Base-by-base conservation (phyloP, 2,888 invertebrate species). In the Melinopterus prodromus region DNA sequence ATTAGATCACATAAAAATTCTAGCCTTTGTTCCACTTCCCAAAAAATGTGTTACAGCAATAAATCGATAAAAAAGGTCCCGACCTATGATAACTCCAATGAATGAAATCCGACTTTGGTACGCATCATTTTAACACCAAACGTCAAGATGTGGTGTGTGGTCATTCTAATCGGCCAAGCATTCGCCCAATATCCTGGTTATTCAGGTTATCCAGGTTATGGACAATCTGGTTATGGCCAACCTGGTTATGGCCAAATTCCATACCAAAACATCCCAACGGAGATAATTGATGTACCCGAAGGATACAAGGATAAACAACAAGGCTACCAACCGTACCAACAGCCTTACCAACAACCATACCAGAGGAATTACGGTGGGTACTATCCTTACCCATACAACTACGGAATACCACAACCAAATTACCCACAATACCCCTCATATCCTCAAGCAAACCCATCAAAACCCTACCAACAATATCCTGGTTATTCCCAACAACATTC, bases 381-480 rank as follows among this genome's bases (percentile, higher is more conserved):
- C 35, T 74, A 74, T 74, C 74, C 74, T 35, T 74, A 74, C 35
- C 74, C 74, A 9, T 74, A 74, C 12, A 74, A 74, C 35, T 74
- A 35, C 12, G 74, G 74, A 74, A 35, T 26, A 12, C 53, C 53
- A 53, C 53, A 53, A 53, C 9, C 9, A 53, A 36, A 74, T 36
- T 74, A 74, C 35, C 74, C 74, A 26, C 74, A 53, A 53, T 53
- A 53, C 12, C 53, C 53, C 1, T 7, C 53, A 4, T 53, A 53
- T 12, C 2, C 53, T 53, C 53, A 74, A 74, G n/a, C 36, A 74
- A 35, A 74, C 16, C 74, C 74, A 74, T 5, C 12, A 74, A 35
- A 74, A 74, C 74, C 74, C 6, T 74, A 26, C 36, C 74, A 16
- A 26, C 26, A 14, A 71, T 16, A 26, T 16, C 71, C 71, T 4